phyloP scores from a whole-genome alignment of 2,888 invertebrate species.

The Andrena chrysosceles region DNA sequence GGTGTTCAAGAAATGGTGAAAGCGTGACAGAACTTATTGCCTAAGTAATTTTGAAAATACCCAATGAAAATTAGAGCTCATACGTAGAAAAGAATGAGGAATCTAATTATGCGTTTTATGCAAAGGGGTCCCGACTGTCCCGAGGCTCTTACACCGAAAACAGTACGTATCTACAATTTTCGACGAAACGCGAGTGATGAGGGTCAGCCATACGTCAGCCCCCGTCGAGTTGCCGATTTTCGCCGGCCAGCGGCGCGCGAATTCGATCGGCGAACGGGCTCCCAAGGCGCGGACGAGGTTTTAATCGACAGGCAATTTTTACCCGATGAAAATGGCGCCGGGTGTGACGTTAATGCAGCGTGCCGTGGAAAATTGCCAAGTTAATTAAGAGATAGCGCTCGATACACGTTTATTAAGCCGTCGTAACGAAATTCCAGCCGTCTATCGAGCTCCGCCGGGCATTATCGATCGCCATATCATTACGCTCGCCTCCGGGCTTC shows the following conservation, averaged over 20 bases:
- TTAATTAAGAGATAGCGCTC: slow-evolving; percentile 47
- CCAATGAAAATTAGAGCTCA: too few relatives aligned
- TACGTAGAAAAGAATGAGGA: too few relatives aligned
- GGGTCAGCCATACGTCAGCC: not conserved
- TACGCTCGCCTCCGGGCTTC: slow-evolving; percentile 26
- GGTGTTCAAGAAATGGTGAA: too few relatives aligned
- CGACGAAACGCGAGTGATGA: not conserved
- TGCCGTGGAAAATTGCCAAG: slow-evolving; percentile 7
- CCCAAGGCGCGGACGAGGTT: not conserved
- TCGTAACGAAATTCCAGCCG: slow-evolving; percentile 37
- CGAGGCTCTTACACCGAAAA: too few relatives aligned
- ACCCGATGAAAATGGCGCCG: not conserved
- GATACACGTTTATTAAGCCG: slow-evolving; percentile 43
- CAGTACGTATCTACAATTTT: too few relatives aligned
- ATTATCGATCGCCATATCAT: slow-evolving; percentile 59
- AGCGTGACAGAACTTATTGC: too few relatives aligned
- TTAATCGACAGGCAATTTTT: slow-evolving; percentile 9
- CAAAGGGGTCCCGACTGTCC: too few relatives aligned
- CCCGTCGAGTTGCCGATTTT: too few relatives aligned
- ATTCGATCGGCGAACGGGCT: not conserved
- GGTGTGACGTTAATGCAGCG: not conserved
- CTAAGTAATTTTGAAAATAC: too few relatives aligned
- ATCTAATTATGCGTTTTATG: too few relatives aligned
- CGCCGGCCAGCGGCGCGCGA: too few relatives aligned
- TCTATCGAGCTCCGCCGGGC: slow-evolving; percentile 36